These are phyloP conservation scores for Syndactyla subalaris DNA, from an alignment of 2,797 vertebrate genomes.

Conservation along the genomic window DNA sequence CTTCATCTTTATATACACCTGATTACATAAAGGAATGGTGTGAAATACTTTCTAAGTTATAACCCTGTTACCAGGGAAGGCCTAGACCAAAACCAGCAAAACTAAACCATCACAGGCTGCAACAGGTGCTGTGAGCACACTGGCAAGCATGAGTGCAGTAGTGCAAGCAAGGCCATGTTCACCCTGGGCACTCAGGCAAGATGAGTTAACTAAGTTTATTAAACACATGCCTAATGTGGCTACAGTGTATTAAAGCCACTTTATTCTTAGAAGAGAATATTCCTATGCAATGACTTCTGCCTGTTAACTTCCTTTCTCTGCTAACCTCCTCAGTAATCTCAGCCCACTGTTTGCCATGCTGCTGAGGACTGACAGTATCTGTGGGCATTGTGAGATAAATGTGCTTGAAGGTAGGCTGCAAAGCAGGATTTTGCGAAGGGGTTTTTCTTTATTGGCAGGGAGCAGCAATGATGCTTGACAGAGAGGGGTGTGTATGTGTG, in stretches of 20 bases:
- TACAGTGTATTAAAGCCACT: neutral
- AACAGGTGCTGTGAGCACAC: neutral
- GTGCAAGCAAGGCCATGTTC: neutral
- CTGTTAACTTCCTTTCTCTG: neutral
- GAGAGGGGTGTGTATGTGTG: rapidly evolving
- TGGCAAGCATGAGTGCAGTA: neutral
- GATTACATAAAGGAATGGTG: too few relatives aligned
- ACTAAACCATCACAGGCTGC: neutral
- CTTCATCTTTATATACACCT: too few relatives aligned
- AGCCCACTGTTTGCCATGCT: neutral
- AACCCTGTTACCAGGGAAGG: too few relatives aligned
- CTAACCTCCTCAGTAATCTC: neutral
- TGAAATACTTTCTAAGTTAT: too few relatives aligned
- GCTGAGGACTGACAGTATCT: neutral
- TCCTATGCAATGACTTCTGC: neutral
- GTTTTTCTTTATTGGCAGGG: neutral
- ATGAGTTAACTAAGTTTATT: neutral
- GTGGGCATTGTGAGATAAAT: neutral
- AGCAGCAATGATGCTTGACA: neutral
- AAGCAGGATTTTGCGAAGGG: neutral
- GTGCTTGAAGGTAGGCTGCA: neutral
- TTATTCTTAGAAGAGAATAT: neutral
- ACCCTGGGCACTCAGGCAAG: rapidly evolving
- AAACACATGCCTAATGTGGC: neutral
- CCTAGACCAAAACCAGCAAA: too few relatives aligned